phyloP scores from a whole-genome alignment of 2,797 vertebrate genomes.

The Gallirallus australis region DNA sequence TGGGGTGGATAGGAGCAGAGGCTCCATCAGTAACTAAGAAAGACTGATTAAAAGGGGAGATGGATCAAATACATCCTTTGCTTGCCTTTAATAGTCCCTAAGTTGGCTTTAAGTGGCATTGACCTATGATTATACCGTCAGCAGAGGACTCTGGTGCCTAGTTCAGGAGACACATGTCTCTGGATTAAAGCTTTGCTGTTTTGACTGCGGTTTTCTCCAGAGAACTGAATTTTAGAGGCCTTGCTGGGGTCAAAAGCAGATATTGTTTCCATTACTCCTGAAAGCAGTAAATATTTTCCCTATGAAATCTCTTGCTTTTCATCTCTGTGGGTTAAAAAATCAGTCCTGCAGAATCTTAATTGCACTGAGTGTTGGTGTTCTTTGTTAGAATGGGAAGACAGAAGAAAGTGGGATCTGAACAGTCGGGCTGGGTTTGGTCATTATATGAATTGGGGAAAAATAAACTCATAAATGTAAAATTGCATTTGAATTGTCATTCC shows the following conservation, averaged over 20 bases:
- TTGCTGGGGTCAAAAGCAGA: neutral
- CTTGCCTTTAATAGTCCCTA: slow-evolving; percentile 11
- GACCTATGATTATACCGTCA: slow-evolving; percentile 40
- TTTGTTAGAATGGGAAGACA: neutral
- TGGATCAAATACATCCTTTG: slow-evolving; percentile 15
- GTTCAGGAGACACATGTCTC: slow-evolving; percentile 35
- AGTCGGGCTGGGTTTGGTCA: neutral
- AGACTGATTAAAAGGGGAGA: slow-evolving; percentile 42
- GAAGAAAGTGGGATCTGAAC: neutral
- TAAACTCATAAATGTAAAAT: neutral
- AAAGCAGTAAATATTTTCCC: neutral
- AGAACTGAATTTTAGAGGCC: slow-evolving; percentile 21
- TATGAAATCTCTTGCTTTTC: neutral
- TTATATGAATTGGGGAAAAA: neutral
- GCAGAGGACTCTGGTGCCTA: slow-evolving; percentile 46
- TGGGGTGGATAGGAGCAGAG: neutral
- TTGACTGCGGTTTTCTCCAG: neutral
- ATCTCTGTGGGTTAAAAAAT: neutral
- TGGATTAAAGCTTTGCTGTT: slow-evolving; percentile 54
- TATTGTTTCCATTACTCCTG: neutral
- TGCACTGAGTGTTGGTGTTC: neutral
- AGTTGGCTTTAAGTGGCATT: slow-evolving; percentile 61
- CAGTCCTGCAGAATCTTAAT: neutral
- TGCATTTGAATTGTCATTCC: neutral
- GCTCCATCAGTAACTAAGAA: neutral